Evolutionary conservation across 2,888 invertebrate species (phyloP), one percentile per base, ranked within the genome.

Genomic region (Helicoverpa assulta): DNA sequence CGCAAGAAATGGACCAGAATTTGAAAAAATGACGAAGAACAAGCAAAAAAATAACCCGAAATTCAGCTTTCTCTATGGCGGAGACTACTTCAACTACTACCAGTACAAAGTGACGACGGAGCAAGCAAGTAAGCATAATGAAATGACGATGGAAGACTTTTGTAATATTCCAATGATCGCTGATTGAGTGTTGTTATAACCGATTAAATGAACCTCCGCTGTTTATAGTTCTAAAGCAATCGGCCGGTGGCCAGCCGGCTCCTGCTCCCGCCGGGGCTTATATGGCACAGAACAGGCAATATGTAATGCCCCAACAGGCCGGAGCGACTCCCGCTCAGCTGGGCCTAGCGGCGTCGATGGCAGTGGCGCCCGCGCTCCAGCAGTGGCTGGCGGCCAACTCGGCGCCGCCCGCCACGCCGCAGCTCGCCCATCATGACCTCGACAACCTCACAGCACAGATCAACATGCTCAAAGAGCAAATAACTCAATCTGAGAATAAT

Each of bases 1-100:
- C 82, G 99, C 99, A 71, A 96, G 99, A 94, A 99, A 99, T 98
- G 99, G 99, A 64, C 99, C 99, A n/a, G 99, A 99, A 92, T 99
- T 99, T 95, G 99, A 99, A 96, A 98, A 98, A 95, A 99, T 99
- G 98, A 99, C 99, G 73, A 99, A 99, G 96, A 98, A 98, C 90
- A 99, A 99, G 95, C 99, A 99, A 95, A 98, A 99, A 94, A 99
- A 98, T 91, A 99, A 99, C 94, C 99, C 99, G 5, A 99, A 99
- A 93, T 99, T 99, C 96, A 97, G 98, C 87, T 99, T 99, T 96
- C 96, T 99, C 73, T 99, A 99, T 95, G 99, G 99, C 81, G 99
- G 99, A 67, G 99, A 99, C 89, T 97, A 97, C 95, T 99, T 98
- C 95, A 98, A 98, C 93, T 99, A 99, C 95, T 99, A 99, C 95